Evolutionary conservation across 2,888 invertebrate species (phyloP).

Genomic region (Copidosoma aretas): DNA sequence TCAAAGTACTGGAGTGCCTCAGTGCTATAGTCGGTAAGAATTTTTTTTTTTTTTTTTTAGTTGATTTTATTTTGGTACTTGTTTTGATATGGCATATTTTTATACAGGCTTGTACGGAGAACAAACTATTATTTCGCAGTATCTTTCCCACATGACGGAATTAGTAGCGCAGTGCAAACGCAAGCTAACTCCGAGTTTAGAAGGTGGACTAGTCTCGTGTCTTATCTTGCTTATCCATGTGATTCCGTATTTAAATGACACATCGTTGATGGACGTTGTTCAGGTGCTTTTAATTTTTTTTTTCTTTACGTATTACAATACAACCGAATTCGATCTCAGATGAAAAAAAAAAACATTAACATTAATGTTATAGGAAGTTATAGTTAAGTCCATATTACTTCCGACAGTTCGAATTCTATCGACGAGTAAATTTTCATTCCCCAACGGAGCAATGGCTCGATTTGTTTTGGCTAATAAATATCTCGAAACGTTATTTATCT

Average conservation of each 20-base stretch:
- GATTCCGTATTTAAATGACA: conserved; percentile 82
- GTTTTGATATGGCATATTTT: conserved; percentile 7
- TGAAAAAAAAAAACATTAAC: background rate
- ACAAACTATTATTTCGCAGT: conserved; percentile 86
- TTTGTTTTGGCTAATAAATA: conserved; percentile 81
- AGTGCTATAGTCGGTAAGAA: conserved; percentile 72
- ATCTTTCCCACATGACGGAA: conserved; percentile 88
- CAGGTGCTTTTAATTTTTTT: conserved; percentile 54
- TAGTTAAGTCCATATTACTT: conserved; percentile 82
- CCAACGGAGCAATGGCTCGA: conserved; percentile 79
- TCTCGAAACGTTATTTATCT: conserved; percentile 80
- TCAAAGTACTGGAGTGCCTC: conserved; percentile 89
- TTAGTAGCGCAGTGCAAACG: conserved; percentile 81
- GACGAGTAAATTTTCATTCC: conserved; percentile 80
- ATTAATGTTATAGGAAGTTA: conserved; percentile 72
- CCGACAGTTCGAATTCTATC: conserved; percentile 83
- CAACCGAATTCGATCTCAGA: background rate
- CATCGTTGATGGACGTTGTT: conserved; percentile 84
- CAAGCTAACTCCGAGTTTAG: conserved; percentile 81
- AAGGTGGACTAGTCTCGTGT: conserved; percentile 87
- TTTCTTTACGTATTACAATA: background rate
- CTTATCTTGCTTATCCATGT: conserved; percentile 80
- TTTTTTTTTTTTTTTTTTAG: conserved; percentile 25
- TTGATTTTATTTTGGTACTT: background rate
- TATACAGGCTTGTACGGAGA: conserved; percentile 81